Evolutionary conservation across 2,797 vertebrate species (phyloP).

Genomic region (Lindbergichthys nudifrons): DNA sequence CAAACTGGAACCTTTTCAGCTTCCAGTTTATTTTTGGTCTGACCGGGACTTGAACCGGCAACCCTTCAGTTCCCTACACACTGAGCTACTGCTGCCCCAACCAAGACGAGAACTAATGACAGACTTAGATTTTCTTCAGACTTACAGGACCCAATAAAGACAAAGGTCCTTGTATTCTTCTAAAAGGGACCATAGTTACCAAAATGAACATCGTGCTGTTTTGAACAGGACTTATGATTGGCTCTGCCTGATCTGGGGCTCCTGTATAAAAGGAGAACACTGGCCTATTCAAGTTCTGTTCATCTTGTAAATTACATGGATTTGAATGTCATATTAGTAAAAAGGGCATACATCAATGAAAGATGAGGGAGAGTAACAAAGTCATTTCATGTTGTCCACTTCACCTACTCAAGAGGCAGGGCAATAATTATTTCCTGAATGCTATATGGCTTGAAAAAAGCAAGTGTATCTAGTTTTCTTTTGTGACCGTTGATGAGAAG

Average conservation of each 20-base stretch:
- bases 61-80: too few relatives aligned
- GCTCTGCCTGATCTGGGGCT: constrained; percentile 83
- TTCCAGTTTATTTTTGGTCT: too few relatives aligned
- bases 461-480: constrained; percentile 67
- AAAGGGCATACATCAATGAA: constrained; percentile 28
- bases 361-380: constrained; percentile 44
- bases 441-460: constrained; percentile 54
- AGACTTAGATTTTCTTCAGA: too few relatives aligned
- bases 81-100: too few relatives aligned
- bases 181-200: too few relatives aligned
- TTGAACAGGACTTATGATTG: too few relatives aligned
- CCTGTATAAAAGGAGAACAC: constrained; percentile 53
- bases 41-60: too few relatives aligned
- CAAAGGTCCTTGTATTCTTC: too few relatives aligned
- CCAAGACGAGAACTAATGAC: too few relatives aligned
- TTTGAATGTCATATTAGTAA: constrained; percentile 16
- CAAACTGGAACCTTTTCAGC: too few relatives aligned
- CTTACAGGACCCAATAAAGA: too few relatives aligned
- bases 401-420: constrained; percentile 56
- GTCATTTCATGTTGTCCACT: constrained; percentile 68
- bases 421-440: constrained; percentile 73
- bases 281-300: background rate
- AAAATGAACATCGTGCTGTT: too few relatives aligned
- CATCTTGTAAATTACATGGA: constrained; percentile 9
- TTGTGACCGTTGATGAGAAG: constrained; percentile 46